These are phyloP conservation scores for Phengaris alcon DNA, from an alignment of 2,888 invertebrate genomes.

Conservation along the genomic window DNA sequence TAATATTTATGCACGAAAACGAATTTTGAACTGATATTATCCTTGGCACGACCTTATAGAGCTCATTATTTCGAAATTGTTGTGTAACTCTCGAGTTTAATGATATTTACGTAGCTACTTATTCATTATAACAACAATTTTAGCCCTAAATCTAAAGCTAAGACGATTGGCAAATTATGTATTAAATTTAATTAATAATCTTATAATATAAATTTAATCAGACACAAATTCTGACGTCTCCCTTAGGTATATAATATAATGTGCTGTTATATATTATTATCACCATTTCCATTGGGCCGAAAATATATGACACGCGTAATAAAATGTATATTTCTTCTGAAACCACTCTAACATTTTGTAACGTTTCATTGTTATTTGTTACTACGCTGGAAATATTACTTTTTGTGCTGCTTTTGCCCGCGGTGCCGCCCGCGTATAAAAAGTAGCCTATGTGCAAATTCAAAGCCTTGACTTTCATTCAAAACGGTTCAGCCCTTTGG, in stretches of 20 bases:
- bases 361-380: conserved; percentile 17
- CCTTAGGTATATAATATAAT: not conserved
- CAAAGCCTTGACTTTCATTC: not conserved
- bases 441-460: no score
- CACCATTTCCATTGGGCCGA: not conserved
- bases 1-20: not conserved
- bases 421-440: no score
- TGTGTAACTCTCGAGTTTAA: not conserved
- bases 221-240: not conserved
- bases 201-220: not conserved
- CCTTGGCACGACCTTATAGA: not conserved
- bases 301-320: not conserved
- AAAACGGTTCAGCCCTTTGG: no score
- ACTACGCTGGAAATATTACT: not conserved
- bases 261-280: not conserved
- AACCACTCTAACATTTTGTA: conserved; percentile 10
- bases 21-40: not conserved
- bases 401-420: not conserved
- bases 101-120: not conserved
- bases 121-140: no score
- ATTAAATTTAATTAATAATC: no score
- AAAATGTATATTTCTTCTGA: not conserved
- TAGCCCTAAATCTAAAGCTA: no score
- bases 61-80: conserved; percentile 5
- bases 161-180: no score